Evolutionary conservation across 2,797 vertebrate genomes (phyloP), one percentile per base, ranked within the genome.

Genomic region (Microctenopoma lineatum): DNA sequence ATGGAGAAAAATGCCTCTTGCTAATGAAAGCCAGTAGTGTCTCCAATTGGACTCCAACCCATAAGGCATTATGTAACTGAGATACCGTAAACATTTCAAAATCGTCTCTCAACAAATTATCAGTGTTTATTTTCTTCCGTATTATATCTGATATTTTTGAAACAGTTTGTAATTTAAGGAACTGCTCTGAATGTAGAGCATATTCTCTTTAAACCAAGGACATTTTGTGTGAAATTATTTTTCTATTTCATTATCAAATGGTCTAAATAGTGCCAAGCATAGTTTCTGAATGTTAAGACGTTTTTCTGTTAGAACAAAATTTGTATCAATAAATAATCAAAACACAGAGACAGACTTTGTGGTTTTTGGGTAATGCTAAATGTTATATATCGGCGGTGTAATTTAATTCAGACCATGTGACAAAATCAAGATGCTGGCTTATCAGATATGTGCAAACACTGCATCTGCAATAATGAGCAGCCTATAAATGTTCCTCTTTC

Each of bases 11-110:
- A 91, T 88, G 90, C 89, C 84, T 86, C 77, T 86, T 74, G 73
- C 86, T 92, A 93, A 92, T 92, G 92, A 93, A 94, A 93, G 92
- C 91, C 92, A 92, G 87, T 90, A 91, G 89, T 92, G 87, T 90
- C 81, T 89, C 79, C 83, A 85, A 84, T 90, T 90, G 88, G 90
- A 90, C 86, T 45, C 61, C 80, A 84, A 88, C 84, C 84, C 81
- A 45, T 87, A 85, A 87, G 73, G 85, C 88, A 91, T 92, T 91
- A 92, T 92, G 89, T 90, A 92, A 92, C 87, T 80, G 84, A 90
- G 87, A 90, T 89, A 92, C 80, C 56, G 70, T 92, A 91, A 92
- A 92, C 89, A 88, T 85, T 88, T 90, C 84, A 86, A 93, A 91
- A 91, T 90, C 90, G 89, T 92, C 90, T 89, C 89, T 91, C 87